Base-by-base conservation (phyloP, 2,888 invertebrate species). In the Erebia palarica region DNA sequence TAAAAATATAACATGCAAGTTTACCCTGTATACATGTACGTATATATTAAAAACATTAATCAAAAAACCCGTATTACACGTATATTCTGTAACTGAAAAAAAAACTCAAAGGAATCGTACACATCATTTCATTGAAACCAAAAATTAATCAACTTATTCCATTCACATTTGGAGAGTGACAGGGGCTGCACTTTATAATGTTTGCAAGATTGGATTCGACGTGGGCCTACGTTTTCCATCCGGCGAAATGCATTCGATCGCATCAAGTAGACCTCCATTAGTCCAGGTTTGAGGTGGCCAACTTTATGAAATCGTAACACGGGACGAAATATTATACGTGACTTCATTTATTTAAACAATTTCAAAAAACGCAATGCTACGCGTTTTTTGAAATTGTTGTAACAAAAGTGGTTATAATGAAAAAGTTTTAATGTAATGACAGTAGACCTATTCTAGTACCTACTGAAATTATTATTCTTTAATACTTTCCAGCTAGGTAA, bases 181-280 rank as follows among this genome's bases (percentile, higher is more conserved):
- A 73, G 72, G 49, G 53, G 60, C 27, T 67, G 73, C 68, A 70
- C 70, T 73, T 73, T 72, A 69, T 73, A 67, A 75, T 76, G 73
- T 75, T 76, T 72, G 68, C 71, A 76, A 76, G 77, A 78, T 78
- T 77, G 75, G 72, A 77, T 78, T 74, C 74, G 75, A 70, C 73
- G 75, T 70, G 70, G 72, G 75, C 69, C 72, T 73, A 75, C 73
- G 67, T 71, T 74, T 85, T 84, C 84, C 85, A 86, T 86, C 84
- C 83, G 80, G 80, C 80, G 80, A 83, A 86, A 88, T 86, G 85
- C 85, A 86, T 85, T 85, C 87, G 83, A 88, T 87, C 84, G 83
- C 82, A 87, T 88, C 82, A 86, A 86, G 82, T 84, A 83, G 82
- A 82, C 80, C 84, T 88, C 86, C 86, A 89, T 90, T 88, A 90